Base-by-base conservation (phyloP, 2,888 invertebrate genomes). In the Polia nebulosa region DNA sequence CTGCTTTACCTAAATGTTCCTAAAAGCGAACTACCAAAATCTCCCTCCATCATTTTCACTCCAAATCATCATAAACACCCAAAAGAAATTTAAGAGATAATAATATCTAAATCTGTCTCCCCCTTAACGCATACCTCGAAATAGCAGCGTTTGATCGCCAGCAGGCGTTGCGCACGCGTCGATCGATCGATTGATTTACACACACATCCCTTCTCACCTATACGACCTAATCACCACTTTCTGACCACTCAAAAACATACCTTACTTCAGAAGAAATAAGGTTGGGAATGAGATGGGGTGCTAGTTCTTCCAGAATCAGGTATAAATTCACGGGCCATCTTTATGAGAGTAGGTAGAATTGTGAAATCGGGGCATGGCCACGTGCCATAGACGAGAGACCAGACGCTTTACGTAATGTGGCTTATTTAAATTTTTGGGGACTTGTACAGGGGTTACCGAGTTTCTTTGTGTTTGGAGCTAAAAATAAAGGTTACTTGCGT, bases 141-240 rank as follows among this genome's bases (percentile, higher is more conserved):
- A 94, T 94, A 94, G 86, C 84, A 76, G 56, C 85, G 86, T 90
- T 91, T 94, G 93, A 93, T 93, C 91, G 89, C 87, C 87, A 89
- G 81, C 92, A 93, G 90, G 89, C 92, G 84, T 80, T 87, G 90
- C 91, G 93, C 91, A 87, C 88, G 88, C 90, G 90, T 84, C 90
- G 90, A 92, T 92, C 89, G 90, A 94, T 94, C 92, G 93, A 94
- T 94, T 94, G 94, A 94, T 94, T 94, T 94, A 94, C 89, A 89
- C 87, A 85, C 88, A 89, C 85, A 83, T 84, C 87, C 82, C 78
- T 85, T 69, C 71, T 81, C 61, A 32, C 82, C 51, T 73, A 68
- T 11, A 66, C 59, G 61, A 62, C 78, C 25, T 73, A 78, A 80
- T 59, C 22, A 25, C 65, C 74, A 55, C 11, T n/a, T 27, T 32